Conservation (phyloP, 1,140 invertebrate genomes). For the Anastrepha ludens region DNA sequence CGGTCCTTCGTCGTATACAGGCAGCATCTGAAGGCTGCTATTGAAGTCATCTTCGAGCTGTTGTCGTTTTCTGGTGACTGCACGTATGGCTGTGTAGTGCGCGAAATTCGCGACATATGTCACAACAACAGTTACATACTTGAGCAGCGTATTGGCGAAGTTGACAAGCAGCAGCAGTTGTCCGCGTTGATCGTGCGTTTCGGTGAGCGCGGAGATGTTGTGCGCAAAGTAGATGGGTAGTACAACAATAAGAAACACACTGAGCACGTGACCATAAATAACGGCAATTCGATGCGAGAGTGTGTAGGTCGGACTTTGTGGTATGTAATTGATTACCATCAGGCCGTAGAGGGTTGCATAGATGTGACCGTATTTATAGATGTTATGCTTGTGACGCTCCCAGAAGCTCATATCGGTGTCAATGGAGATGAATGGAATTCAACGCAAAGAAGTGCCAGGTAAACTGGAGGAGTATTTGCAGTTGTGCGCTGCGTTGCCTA, state of each 20-base stretch:
- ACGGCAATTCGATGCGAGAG: constrained; percentile 59
- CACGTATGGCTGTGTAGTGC: constrained; percentile 65
- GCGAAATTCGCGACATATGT: constrained; percentile 67
- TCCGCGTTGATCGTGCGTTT: constrained; percentile 61
- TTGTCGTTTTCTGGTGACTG: constrained; percentile 61
- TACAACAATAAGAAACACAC: constrained; percentile 63
- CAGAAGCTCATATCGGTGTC: constrained; percentile 61
- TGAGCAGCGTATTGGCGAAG: constrained; percentile 68
- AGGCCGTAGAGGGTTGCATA: constrained; percentile 68
- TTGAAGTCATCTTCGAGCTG: constrained; percentile 59
- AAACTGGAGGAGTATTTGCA: background rate
- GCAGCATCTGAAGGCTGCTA: background rate
- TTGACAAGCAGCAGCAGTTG: constrained; percentile 65
- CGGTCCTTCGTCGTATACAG: constrained; percentile 53
- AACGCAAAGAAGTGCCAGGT: background rate
- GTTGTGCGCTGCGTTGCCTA: background rate
- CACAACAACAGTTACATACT: constrained; percentile 65
- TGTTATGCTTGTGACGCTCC: constrained; percentile 67
- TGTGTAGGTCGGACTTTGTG: constrained; percentile 59
- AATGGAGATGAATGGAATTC: background rate
- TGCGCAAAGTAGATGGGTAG: constrained; percentile 65
- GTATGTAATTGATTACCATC: constrained; percentile 67
- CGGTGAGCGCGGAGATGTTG: constrained; percentile 61
- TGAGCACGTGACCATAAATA: constrained; percentile 63
- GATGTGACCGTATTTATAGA: constrained; percentile 67